Conservation (phyloP, 2,888 invertebrate genomes). For the Sinhomidia bicolor region DNA sequence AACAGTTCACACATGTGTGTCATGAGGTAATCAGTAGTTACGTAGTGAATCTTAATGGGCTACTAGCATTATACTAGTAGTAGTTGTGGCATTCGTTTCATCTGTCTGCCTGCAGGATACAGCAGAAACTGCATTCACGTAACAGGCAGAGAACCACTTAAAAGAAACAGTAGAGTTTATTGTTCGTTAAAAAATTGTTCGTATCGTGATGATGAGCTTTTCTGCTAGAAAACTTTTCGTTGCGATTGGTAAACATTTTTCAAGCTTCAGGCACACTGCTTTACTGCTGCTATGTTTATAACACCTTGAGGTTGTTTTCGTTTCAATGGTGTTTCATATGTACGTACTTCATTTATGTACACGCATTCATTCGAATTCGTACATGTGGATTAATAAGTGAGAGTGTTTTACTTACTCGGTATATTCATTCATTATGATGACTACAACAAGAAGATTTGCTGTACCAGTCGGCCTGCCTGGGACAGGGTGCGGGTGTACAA, state of each 20-base stretch:
- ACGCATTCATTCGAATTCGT: neutral
- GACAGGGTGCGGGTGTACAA: neutral
- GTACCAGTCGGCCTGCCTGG: too few relatives aligned
- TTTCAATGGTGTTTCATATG: neutral
- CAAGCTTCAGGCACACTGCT: slow-evolving; percentile 11
- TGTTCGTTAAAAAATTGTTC: slow-evolving; percentile 12
- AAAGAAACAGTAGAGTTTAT: slow-evolving; percentile 27
- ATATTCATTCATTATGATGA: neutral
- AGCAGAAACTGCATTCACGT: neutral
- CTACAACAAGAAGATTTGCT: too few relatives aligned
- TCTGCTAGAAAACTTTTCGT: slow-evolving; percentile 5
- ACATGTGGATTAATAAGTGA: neutral
- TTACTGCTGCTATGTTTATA: neutral
- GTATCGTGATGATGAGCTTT: neutral
- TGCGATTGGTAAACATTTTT: slow-evolving; percentile 14
- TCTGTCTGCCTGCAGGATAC: neutral
- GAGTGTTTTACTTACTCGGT: neutral
- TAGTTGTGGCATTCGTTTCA: slow-evolving; percentile 23
- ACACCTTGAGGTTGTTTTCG: slow-evolving; percentile 43
- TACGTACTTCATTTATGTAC: too few relatives aligned
- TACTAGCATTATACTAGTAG: slow-evolving; percentile 47
- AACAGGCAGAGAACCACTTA: slow-evolving; percentile 34
- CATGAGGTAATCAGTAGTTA: slow-evolving; percentile 68
- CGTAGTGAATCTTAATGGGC: slow-evolving; percentile 57
- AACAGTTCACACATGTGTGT: slow-evolving; percentile 48